Evolutionary conservation across 2,797 vertebrate species (phyloP).

Genomic region (Podargus strigoides): DNA sequence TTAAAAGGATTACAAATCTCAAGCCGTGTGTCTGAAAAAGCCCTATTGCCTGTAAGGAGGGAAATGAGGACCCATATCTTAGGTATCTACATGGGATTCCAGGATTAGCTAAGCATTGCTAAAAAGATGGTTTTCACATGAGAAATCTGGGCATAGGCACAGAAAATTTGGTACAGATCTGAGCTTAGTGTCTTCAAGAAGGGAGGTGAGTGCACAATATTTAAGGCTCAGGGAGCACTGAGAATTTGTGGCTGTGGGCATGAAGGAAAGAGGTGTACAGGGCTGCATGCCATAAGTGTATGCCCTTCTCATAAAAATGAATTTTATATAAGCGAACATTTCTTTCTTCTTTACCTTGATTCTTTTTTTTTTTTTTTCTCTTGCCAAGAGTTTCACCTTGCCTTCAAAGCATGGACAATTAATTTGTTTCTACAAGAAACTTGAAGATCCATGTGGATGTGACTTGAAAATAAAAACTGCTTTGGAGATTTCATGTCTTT

Average conservation of each 20-base stretch:
- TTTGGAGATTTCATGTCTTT: neutral
- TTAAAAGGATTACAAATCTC: neutral
- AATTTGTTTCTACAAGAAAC: neutral
- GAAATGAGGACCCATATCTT: neutral
- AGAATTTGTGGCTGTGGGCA: neutral
- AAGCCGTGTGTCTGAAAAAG: neutral
- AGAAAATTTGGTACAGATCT: neutral
- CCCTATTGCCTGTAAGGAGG: neutral
- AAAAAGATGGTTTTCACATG: neutral
- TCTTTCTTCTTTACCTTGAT: neutral
- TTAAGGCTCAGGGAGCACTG: neutral
- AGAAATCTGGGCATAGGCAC: neutral
- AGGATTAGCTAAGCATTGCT: neutral
- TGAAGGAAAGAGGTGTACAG: neutral
- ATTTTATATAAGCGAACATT: neutral
- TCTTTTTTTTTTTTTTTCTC: neutral
- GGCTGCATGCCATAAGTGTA: neutral
- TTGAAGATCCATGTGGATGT: neutral
- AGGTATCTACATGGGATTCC: neutral
- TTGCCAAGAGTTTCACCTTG: neutral
- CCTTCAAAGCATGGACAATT: neutral
- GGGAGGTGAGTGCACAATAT: neutral
- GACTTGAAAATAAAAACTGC: neutral
- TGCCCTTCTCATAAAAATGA: neutral
- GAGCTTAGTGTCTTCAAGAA: neutral